Conservation (phyloP, 2,113 vertebrate species). For the Eurypyga helias region DNA sequence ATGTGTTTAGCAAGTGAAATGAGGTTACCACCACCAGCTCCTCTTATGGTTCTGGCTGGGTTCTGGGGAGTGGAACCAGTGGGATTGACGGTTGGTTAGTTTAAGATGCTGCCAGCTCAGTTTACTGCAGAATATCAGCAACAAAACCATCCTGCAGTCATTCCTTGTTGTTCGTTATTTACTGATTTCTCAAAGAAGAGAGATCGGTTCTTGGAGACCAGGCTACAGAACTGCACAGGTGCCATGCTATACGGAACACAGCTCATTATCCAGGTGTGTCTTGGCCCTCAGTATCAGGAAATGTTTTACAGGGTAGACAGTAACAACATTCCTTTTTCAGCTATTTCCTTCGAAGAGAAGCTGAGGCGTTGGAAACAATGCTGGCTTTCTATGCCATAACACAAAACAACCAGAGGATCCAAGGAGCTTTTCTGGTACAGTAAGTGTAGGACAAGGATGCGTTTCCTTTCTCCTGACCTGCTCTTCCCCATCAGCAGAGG, state of each 20-base stretch:
- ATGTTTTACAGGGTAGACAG: neutral
- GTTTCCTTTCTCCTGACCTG: neutral
- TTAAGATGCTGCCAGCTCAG: neutral
- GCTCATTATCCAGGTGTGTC: neutral
- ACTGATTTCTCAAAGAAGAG: neutral
- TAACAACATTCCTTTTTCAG: neutral
- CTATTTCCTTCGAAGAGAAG: neutral
- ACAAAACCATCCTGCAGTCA: neutral
- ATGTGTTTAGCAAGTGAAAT: neutral
- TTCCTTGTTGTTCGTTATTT: neutral
- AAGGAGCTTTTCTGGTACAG: neutral
- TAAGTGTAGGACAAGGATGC: neutral
- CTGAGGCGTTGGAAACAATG: neutral
- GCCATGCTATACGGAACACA: accelerated
- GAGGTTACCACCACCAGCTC: neutral
- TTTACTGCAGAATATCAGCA: neutral
- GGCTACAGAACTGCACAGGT: neutral
- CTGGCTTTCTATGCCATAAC: neutral
- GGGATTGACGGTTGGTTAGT: neutral
- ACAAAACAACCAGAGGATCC: neutral
- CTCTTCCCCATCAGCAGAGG: accelerated
- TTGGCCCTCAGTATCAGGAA: neutral
- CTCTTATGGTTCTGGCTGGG: neutral
- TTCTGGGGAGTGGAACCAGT: neutral
- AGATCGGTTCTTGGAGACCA: neutral